These are phyloP conservation scores for Lasioglossum baleicum DNA, from an alignment of 1,140 invertebrate genomes.

Conservation along the genomic window DNA sequence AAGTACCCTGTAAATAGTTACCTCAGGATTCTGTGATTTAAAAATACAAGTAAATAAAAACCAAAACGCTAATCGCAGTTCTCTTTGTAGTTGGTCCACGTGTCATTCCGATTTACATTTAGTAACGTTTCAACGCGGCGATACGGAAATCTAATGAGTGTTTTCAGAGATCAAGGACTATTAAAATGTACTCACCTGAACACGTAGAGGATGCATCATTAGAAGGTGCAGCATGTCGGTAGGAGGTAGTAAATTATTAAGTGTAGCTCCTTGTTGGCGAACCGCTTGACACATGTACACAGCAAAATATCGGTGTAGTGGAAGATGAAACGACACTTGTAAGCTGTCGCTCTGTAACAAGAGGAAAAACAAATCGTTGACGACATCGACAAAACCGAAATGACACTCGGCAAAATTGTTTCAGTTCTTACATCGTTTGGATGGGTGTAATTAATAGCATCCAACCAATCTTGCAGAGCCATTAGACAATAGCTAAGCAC, in stretches of 20 bases:
- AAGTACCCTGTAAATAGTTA: background rate
- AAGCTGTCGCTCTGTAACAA: constrained; percentile 86
- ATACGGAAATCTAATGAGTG: background rate
- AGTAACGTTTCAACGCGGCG: background rate
- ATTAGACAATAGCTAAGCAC: constrained; percentile 87
- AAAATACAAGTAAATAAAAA: background rate
- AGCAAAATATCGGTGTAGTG: constrained; percentile 95
- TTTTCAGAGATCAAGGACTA: background rate
- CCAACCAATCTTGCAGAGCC: constrained; percentile 92
- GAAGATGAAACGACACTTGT: constrained; percentile 96
- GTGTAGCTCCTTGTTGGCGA: constrained; percentile 87
- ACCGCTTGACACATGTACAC: constrained; percentile 95
- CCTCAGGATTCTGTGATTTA: background rate
- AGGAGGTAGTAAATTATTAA: constrained; percentile 90
- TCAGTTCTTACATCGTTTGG: constrained; percentile 83
- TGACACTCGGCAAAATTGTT: background rate
- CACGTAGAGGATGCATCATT: constrained; percentile 92
- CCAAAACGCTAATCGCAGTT: background rate
- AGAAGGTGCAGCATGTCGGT: constrained; percentile 89
- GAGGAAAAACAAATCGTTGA: constrained; percentile 31
- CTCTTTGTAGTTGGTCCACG: too few relatives aligned
- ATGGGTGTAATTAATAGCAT: constrained; percentile 87
- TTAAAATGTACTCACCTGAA: constrained; percentile 86
- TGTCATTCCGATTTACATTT: background rate
- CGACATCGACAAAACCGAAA: background rate